These are phyloP conservation scores for Gibbula magus DNA, from an alignment of 2,888 invertebrate genomes.

Conservation along the genomic window DNA sequence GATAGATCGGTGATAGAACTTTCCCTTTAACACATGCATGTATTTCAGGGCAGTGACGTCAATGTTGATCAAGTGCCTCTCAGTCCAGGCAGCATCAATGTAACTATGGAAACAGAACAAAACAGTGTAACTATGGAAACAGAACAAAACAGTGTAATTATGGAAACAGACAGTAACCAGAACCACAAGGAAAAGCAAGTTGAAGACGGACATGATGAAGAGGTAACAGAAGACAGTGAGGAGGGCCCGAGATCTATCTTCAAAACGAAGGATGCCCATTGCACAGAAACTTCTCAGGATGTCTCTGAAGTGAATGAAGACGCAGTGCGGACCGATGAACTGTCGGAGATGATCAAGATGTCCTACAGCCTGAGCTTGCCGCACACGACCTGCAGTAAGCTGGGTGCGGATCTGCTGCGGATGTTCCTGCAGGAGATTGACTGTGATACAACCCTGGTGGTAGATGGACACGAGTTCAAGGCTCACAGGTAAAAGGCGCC, in stretches of 20 bases:
- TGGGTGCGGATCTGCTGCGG: conserved; percentile 58
- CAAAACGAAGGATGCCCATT: neutral
- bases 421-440: conserved; percentile 48
- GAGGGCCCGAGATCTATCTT: too few species aligned
- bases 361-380: conserved; percentile 37
- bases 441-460: conserved; percentile 52
- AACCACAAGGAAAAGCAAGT: too few species aligned
- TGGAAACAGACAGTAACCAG: neutral
- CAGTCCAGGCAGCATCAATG: neutral
- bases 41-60: too few species aligned
- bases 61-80: neutral
- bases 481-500: conserved; percentile 61
- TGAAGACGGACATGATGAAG: neutral
- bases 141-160: neutral
- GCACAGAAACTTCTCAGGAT: neutral
- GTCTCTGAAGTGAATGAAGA: neutral
- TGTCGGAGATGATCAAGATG: conserved; percentile 36
- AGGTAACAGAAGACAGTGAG: neutral
- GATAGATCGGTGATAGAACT: too few species aligned
- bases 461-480: conserved; percentile 49
- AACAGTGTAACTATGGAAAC: neutral
- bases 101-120: neutral
- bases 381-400: conserved; percentile 49
- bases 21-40: too few species aligned
- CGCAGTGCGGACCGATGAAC: neutral